A percentile compares a stretch with the other conserved stretches of the same genome.
Evolutionary conservation across 1,140 invertebrate species (phyloP).

Genomic region (Reticulitermes speratus): DNA sequence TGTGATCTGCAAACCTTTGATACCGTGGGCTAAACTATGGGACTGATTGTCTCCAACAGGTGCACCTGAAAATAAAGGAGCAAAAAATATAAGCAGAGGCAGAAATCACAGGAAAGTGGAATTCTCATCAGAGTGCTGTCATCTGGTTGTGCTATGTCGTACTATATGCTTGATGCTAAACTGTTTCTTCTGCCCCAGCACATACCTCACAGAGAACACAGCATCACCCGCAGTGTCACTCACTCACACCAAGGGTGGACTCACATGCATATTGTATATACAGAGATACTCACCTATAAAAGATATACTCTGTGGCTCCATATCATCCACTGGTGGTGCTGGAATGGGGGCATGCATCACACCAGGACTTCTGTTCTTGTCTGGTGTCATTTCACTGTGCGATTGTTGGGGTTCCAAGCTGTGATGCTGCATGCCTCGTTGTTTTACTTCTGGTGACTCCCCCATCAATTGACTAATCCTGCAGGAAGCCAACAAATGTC

Average conservation of each 20-base stretch:
- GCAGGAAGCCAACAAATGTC: conserved; percentile 37
- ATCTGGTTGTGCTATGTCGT: too few species aligned
- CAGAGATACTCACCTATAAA: conserved; percentile 72
- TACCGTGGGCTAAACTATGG: conserved; percentile 53
- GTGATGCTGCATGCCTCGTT: not conserved
- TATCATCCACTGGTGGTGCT: conserved; percentile 70
- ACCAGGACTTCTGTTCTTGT: conserved; percentile 34
- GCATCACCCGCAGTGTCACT: too few species aligned
- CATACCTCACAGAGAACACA: too few species aligned
- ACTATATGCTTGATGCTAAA: too few species aligned
- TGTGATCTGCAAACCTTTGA: conserved; percentile 76
- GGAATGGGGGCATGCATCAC: conserved; percentile 60
- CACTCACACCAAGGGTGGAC: too few species aligned
- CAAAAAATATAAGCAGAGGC: not conserved
- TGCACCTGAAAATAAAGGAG: not conserved
- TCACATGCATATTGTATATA: too few species aligned
- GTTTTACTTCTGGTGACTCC: conserved; percentile 36
- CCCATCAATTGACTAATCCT: conserved; percentile 53
- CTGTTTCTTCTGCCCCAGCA: too few species aligned
- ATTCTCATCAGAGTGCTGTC: too few species aligned
- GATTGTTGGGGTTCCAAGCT: not conserved
- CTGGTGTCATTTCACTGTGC: not conserved
- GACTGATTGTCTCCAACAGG: conserved; percentile 20
- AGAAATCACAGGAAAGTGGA: too few species aligned
- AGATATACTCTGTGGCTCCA: conserved; percentile 89